Evolutionary conservation across 1,140 invertebrate genomes (phyloP).

Genomic region (Pemphigus obesinymphae): DNA sequence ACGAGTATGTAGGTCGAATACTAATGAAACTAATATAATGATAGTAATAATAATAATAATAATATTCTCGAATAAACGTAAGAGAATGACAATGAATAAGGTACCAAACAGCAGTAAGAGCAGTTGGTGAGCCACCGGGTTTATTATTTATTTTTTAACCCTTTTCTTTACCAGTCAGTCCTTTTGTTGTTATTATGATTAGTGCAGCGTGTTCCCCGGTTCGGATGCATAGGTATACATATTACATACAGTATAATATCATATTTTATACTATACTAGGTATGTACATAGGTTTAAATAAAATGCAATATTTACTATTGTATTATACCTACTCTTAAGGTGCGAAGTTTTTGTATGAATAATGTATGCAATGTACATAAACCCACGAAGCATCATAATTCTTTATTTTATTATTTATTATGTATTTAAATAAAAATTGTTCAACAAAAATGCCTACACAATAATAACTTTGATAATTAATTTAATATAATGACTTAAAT

Average conservation of each 20-base stretch:
- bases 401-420: background rate
- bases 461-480: no score
- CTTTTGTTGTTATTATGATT: slow-evolving; percentile 35
- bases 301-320: background rate
- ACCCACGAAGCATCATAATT: no score
- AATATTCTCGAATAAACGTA: background rate
- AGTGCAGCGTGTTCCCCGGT: background rate
- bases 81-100: slow-evolving; percentile 39
- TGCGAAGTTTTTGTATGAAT: background rate
- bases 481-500: no score
- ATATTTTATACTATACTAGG: no score
- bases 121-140: slow-evolving; percentile 40
- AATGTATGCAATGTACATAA: background rate
- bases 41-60: slow-evolving; percentile 9
- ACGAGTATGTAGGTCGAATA: slow-evolving; percentile 6
- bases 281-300: background rate
- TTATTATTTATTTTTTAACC: slow-evolving; percentile 29
- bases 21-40: slow-evolving; percentile 11
- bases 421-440: no score
- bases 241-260: background rate
- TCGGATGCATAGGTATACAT: background rate
- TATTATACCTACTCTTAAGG: background rate
- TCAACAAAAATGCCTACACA: background rate
- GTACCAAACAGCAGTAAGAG: slow-evolving; percentile 9
- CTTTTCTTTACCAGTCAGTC: slow-evolving; percentile 14